A percentile compares a stretch with the other conserved stretches of the same genome.
Conservation (phyloP, 2,113 vertebrate genomes). For the Synchiropus splendidus region DNA sequence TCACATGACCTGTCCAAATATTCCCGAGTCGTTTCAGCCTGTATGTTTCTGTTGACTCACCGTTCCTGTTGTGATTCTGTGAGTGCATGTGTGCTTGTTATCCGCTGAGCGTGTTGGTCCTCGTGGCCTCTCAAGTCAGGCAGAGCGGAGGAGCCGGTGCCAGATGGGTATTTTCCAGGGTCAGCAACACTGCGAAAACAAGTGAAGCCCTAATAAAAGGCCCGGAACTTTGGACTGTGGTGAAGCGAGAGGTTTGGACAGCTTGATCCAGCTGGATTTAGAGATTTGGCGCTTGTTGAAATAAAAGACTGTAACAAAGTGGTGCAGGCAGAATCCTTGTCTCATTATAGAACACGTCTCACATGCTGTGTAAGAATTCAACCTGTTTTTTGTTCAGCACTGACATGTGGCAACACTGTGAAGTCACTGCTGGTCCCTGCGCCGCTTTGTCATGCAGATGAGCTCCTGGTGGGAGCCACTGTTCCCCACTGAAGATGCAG, state of each 20-base stretch:
- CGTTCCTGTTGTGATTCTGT: slow-evolving; percentile 5
- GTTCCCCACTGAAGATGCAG: too few species aligned
- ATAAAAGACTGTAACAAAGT: slow-evolving; percentile 52
- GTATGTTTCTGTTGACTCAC: slow-evolving; percentile 28
- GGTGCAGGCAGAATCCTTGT: slow-evolving; percentile 32
- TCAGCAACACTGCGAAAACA: slow-evolving; percentile 65
- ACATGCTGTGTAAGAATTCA: too few species aligned
- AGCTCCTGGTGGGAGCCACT: too few species aligned
- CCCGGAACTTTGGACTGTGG: slow-evolving; percentile 53
- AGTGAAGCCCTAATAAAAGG: slow-evolving; percentile 46
- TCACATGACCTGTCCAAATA: too few species aligned
- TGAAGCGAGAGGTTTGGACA: slow-evolving; percentile 46
- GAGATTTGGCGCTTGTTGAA: slow-evolving; percentile 58
- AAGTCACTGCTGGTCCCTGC: slow-evolving; percentile 6
- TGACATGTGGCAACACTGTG: slow-evolving; percentile 9
- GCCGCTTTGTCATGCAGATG: slow-evolving; percentile 21
- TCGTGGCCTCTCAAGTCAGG: slow-evolving; percentile 30
- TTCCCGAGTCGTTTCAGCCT: not conserved
- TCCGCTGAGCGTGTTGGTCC: slow-evolving; percentile 9
- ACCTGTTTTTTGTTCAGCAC: too few species aligned
- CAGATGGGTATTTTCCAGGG: slow-evolving; percentile 61
- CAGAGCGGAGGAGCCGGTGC: slow-evolving; percentile 33
- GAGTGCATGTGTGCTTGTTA: slow-evolving; percentile 17
- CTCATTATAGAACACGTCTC: slow-evolving; percentile 2
- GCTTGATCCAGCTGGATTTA: slow-evolving; percentile 57